Evolutionary conservation across 2,113 vertebrate species (phyloP).

Genomic region (Parus major): DNA sequence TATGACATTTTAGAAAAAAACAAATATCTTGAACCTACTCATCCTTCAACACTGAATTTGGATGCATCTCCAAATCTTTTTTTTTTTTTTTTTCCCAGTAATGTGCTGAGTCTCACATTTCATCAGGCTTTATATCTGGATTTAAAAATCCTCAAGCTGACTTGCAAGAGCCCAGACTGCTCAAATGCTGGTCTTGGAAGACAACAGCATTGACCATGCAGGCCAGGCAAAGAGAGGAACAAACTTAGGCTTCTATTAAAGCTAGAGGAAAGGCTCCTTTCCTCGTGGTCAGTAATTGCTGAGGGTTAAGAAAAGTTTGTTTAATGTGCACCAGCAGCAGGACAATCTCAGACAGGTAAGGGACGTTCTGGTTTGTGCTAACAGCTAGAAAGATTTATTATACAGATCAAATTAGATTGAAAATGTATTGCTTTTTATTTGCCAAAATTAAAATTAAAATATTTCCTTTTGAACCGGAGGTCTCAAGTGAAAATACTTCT

Average conservation of each 20-base stretch:
- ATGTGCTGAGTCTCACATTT: background rate
- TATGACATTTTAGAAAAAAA: background rate
- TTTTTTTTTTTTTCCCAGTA: background rate
- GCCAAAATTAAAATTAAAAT: background rate
- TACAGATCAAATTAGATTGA: background rate
- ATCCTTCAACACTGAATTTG: background rate
- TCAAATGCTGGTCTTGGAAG: background rate
- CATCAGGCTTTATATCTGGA: background rate
- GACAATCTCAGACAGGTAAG: background rate
- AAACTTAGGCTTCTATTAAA: background rate
- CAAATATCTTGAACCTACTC: background rate
- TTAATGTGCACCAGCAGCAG: fast-evolving
- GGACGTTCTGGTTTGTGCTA: background rate
- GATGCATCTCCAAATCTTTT: background rate
- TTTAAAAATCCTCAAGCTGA: background rate
- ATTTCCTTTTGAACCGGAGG: background rate
- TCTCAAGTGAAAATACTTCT: background rate
- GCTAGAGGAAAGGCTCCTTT: background rate
- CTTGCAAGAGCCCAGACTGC: background rate
- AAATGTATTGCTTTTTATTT: background rate
- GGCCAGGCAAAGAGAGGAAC: background rate
- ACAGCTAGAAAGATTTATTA: background rate
- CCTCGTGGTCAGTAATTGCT: fast-evolving
- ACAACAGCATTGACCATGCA: background rate
- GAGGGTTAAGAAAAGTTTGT: background rate